Evolutionary conservation across 1,140 invertebrate genomes (phyloP), one percentile per base, ranked within the genome.

Genomic region (Tigriopus japonicus): DNA sequence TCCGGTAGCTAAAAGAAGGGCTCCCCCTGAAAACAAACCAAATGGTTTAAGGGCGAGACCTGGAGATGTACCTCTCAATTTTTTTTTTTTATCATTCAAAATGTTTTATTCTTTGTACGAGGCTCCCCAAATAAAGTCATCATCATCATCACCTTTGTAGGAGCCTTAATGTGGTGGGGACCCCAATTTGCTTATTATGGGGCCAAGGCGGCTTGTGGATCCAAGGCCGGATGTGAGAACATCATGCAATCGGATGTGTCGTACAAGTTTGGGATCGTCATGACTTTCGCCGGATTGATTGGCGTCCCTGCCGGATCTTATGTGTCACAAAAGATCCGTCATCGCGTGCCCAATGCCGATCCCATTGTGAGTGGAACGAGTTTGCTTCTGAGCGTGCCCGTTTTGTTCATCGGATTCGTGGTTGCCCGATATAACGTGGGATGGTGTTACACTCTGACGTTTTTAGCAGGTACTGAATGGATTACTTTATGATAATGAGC

Each of bases 161-260:
- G 52, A 61, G 89, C 94, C 0, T 74, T 98, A 52, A 82, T 91
- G 2, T 95, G 92, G 84, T 98, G 91, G 89, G 91, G 89, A 6
- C 92, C 94, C 0, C 80, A 77, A 62, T 95, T 86, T 71, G 84
- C 59, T 2, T 61, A 6, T 41, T 42, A 40, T 12, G 59, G 59
- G 19, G 59, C 59, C 13, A 61, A 54, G 51, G 21, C 43, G n/a
- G 51, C 45, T n/a, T 61, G 59, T 55, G 59, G 59, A 12, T 24
- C 52, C 19, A 53, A 49, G 35, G 43, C 43, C 13, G 52, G 52
- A n/a, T 61, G 59, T 55, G 19, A 51, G 15, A 40, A 56, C 14
- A 61, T 61, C 65, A 62, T 67, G 66, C 73, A 79, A 61, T 75
- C 92, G 88, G 24, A n/a, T 68, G 82, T 93, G 52, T 77, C 85